A percentile compares a stretch with the other conserved stretches of the same genome.
Evolutionary conservation across 2,797 vertebrate species (phyloP).

Genomic region (Chlorospingus semifuscus): DNA sequence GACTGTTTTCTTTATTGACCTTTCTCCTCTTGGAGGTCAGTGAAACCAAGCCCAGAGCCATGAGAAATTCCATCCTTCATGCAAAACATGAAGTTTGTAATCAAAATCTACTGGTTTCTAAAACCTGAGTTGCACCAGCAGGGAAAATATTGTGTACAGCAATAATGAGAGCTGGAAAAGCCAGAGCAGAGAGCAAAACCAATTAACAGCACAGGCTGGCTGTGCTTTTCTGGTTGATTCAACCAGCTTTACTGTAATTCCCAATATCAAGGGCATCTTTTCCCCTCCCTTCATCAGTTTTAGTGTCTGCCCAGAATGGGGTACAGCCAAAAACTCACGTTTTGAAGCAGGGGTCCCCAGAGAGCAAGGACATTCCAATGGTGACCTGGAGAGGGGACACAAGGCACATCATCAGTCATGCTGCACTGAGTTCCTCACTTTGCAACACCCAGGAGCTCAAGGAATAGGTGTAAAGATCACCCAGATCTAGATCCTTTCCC

Average conservation of each 20-base stretch:
- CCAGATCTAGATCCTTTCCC: neutral
- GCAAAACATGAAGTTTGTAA: neutral
- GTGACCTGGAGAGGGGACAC: constrained; percentile 81
- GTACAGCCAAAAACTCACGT: constrained; percentile 80
- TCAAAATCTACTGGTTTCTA: neutral
- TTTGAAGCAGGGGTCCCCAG: constrained; percentile 97
- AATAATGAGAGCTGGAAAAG: neutral
- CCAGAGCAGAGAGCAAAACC: neutral
- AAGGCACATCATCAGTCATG: neutral
- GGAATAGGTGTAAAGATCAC: neutral
- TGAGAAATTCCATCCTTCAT: neutral
- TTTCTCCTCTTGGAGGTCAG: neutral
- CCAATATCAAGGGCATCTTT: neutral
- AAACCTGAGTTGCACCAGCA: neutral
- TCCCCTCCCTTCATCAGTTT: neutral
- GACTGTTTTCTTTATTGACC: constrained; percentile 6
- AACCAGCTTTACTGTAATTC: neutral
- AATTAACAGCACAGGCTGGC: neutral
- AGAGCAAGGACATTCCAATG: constrained; percentile 94
- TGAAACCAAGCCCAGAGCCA: neutral
- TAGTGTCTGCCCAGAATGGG: neutral
- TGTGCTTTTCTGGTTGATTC: neutral
- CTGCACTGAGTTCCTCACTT: neutral
- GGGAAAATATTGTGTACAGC: neutral
- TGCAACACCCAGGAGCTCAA: neutral